A percentile compares a stretch with the other conserved stretches of the same genome.
These are phyloP conservation scores for Chrysodeixis includens DNA, from an alignment of 2,888 invertebrate species.

Conservation along the genomic window DNA sequence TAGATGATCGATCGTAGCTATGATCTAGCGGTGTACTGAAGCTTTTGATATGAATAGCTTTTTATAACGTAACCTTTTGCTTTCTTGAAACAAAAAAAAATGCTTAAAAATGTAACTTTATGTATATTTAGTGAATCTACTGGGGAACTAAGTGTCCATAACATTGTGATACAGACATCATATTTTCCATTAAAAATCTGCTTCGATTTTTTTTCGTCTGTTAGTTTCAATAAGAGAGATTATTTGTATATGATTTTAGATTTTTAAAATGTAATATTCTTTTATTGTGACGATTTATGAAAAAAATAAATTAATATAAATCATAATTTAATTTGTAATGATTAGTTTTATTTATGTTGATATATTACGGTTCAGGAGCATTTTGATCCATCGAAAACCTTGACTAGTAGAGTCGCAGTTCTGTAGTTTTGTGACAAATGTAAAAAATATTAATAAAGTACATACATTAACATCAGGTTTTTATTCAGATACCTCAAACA, in stretches of 20 bases:
- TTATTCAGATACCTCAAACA: slow-evolving; percentile 54
- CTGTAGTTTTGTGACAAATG: slow-evolving; percentile 86
- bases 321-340: slow-evolving; percentile 76
- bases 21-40: slow-evolving; percentile 48
- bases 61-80: slow-evolving; percentile 78
- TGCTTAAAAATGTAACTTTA: slow-evolving; percentile 84
- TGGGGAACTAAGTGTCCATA: slow-evolving; percentile 85
- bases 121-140: slow-evolving; percentile 87
- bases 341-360: slow-evolving; percentile 84
- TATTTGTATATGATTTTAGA: slow-evolving; percentile 88
- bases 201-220: slow-evolving; percentile 82
- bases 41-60: slow-evolving; percentile 59
- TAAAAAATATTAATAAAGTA: slow-evolving; percentile 85
- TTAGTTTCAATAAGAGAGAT: slow-evolving; percentile 85
- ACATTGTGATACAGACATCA: slow-evolving; percentile 88
- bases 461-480: slow-evolving; percentile 73
- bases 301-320: slow-evolving; percentile 74
- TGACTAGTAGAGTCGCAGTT: slow-evolving; percentile 85
- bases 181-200: slow-evolving; percentile 84
- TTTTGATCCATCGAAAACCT: slow-evolving; percentile 85
- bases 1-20: slow-evolving; percentile 47
- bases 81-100: slow-evolving; percentile 83
- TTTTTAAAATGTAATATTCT: slow-evolving; percentile 81
- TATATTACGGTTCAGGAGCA: slow-evolving; percentile 80
- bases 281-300: slow-evolving; percentile 83